A percentile compares a stretch with the other conserved stretches of the same genome.
These are phyloP conservation scores for Cavia aperea DNA, from an alignment of 2,113 vertebrate species.

Conservation along the genomic window DNA sequence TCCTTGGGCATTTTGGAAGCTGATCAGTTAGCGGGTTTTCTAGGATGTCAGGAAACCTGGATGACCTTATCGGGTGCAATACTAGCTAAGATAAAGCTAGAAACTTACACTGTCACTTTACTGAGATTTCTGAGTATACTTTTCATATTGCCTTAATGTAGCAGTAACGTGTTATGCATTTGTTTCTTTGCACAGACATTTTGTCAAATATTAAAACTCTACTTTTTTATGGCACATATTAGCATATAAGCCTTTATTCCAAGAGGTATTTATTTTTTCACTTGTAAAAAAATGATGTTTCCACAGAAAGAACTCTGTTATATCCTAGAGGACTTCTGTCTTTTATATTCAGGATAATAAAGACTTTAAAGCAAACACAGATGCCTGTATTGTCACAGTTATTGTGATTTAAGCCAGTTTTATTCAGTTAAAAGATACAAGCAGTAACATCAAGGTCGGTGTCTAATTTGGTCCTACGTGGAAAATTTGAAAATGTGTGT, in stretches of 20 bases:
- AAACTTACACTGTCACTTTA: constrained; percentile 95
- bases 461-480: not conserved
- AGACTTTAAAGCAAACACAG: constrained; percentile 67
- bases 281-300: constrained; percentile 91
- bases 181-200: constrained; percentile 93
- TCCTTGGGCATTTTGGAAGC: constrained; percentile 75
- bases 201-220: constrained; percentile 84
- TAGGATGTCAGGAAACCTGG: constrained; percentile 79
- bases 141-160: constrained; percentile 97
- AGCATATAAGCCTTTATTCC: constrained; percentile 85
- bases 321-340: constrained; percentile 83
- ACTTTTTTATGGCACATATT: constrained; percentile 86
- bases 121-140: constrained; percentile 83
- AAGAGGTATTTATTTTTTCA: constrained; percentile 92
- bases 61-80: constrained; percentile 88
- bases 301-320: constrained; percentile 93
- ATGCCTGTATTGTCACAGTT: not conserved
- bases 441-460: not conserved
- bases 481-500: not conserved
- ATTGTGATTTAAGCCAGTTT: not conserved
- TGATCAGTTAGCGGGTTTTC: constrained; percentile 77
- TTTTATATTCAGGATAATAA: constrained; percentile 90
- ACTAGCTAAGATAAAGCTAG: constrained; percentile 85
- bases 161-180: constrained; percentile 90
- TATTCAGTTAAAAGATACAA: constrained; percentile 1